Evolutionary conservation across 2,888 invertebrate genomes (phyloP).

Genomic region (Punctoribates punctum): DNA sequence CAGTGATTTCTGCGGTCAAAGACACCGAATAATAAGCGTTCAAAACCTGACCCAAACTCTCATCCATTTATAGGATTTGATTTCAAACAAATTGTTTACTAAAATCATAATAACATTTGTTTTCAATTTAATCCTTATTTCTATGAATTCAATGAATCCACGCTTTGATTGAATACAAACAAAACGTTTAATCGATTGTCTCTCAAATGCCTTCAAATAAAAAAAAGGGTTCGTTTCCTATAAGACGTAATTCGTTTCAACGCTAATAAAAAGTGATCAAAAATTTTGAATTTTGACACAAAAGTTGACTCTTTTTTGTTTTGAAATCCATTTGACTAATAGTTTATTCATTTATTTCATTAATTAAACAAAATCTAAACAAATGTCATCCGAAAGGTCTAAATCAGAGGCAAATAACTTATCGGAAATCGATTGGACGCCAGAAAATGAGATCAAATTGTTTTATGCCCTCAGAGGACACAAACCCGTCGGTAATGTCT

Average conservation of each 20-base stretch:
- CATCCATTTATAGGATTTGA: conserved; percentile 3
- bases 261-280: background rate
- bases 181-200: background rate
- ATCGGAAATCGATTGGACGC: conserved; percentile 31
- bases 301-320: background rate
- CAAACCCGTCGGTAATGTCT: conserved; percentile 40
- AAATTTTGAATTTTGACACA: background rate
- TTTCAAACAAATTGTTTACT: background rate
- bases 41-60: background rate
- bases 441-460: conserved; percentile 38
- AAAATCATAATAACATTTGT: background rate
- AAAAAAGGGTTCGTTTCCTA: background rate
- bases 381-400: conserved; percentile 9
- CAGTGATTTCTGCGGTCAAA: conserved; percentile 10
- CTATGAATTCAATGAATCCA: too few relatives aligned
- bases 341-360: background rate
- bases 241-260: conserved; percentile 1
- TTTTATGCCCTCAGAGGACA: conserved; percentile 38
- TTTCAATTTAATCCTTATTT: too few relatives aligned
- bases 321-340: background rate
- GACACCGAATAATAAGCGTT: conserved; percentile 11
- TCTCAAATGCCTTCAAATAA: background rate
- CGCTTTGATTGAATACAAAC: too few relatives aligned
- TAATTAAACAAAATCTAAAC: background rate
- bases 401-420: background rate